Evolutionary conservation across 2,888 invertebrate species (phyloP), one percentile per base, ranked within the genome.

Genomic region (Drosophila meridionalis): DNA sequence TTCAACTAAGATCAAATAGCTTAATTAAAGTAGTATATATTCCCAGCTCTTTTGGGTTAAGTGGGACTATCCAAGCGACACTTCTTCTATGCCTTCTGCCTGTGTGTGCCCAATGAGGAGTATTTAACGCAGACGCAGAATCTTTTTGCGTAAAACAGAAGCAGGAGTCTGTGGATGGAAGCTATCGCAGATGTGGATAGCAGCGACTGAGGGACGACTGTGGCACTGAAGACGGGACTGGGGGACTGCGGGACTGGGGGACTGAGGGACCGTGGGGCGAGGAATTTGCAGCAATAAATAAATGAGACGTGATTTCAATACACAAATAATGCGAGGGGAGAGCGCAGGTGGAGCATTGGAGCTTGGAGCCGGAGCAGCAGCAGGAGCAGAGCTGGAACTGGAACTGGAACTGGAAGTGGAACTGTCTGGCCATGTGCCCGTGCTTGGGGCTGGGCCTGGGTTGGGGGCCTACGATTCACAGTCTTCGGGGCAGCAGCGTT

Each of bases 301-400:
- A 93, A 93, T 92, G 92, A 92, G 92, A 93, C 93, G 93, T 93
- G 93, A 92, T 92, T 92, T 93, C 90, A 93, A 93, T 93, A 92
- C 92, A 91, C 92, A 93, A 93, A 92, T 92, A 92, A 88, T 89
- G 87, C 55, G 42, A 32, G 52, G 65, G 52, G 42, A 42, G 42
- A 14, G 42, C 42, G 28, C 40, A 34, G 52, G 6, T 30, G 36
- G 38, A 38, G 7, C 8, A 34, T 34, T 34, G 32, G 26, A 26
- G 52, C 30, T 7, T 26, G 12, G 8, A 38, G 53, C 30, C 32
- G 30, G 4, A 30, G 28, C 6, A 20, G 45, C 11, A 42, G 11
- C 40, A 30, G 48, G 14, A 57, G 9, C 40, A 32, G 43, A 38
- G 56, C 42, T 30, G 26, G 40, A 55, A 55, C 55, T 55, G 53